These are phyloP conservation scores for Odontothrips loti DNA, from an alignment of 2,888 invertebrate genomes.

Conservation along the genomic window DNA sequence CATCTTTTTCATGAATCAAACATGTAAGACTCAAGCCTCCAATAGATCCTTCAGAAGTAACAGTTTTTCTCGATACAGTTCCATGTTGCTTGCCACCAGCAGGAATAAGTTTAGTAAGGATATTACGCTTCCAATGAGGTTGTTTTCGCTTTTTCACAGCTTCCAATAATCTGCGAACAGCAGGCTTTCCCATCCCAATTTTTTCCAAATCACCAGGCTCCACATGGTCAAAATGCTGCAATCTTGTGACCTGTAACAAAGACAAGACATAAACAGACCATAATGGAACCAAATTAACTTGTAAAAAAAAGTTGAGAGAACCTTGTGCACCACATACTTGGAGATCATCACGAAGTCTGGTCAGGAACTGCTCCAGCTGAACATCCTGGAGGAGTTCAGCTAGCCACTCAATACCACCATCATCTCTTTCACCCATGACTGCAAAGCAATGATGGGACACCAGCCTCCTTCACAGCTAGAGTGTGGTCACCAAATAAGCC, in stretches of 20 bases:
- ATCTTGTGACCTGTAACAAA: constrained; percentile 67
- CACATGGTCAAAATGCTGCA: constrained; percentile 97
- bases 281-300: neutral
- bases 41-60: constrained; percentile 39
- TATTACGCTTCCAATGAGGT: constrained; percentile 74
- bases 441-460: constrained; percentile 37
- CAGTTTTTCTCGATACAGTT: constrained; percentile 43
- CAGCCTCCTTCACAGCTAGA: neutral
- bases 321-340: constrained; percentile 55
- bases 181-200: constrained; percentile 91
- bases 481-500: neutral
- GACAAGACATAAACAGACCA: constrained; percentile 28
- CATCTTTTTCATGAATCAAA: constrained; percentile 79
- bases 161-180: constrained; percentile 82
- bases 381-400: constrained; percentile 82
- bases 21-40: constrained; percentile 59
- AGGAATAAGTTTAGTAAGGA: constrained; percentile 72
- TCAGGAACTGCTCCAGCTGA: constrained; percentile 86
- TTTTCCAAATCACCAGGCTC: constrained; percentile 89
- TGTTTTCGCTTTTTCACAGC: constrained; percentile 84
- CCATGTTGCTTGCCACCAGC: constrained; percentile 50
- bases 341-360: constrained; percentile 83
- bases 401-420: constrained; percentile 71
- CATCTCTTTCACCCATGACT: constrained; percentile 46
- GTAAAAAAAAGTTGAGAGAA: neutral